phyloP scores from a whole-genome alignment of 2,797 vertebrate species.

The Poecilia velifera region DNA sequence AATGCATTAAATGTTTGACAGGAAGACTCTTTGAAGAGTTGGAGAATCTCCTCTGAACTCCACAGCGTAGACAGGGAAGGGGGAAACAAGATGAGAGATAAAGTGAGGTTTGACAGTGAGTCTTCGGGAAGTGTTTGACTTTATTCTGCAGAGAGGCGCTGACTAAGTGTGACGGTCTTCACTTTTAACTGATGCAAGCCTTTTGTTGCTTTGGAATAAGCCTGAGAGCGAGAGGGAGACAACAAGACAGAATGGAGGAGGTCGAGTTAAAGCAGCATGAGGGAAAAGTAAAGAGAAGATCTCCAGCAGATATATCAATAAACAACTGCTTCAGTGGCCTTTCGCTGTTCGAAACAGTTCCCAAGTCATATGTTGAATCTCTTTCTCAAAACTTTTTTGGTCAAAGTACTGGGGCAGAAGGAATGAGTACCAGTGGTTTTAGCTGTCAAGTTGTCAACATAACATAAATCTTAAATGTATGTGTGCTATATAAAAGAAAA shows the following conservation, averaged over 20 bases:
- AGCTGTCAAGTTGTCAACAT: no score
- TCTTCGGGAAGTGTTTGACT: constrained; percentile 66
- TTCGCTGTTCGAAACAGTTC: not conserved
- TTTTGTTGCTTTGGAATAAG: constrained; percentile 48
- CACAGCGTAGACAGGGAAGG: constrained; percentile 10
- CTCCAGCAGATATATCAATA: constrained; percentile 16
- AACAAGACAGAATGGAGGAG: constrained; percentile 10
- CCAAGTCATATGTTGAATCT: constrained; percentile 4
- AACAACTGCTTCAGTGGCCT: not conserved
- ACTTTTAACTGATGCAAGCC: constrained; percentile 39
- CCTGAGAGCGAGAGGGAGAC: constrained; percentile 23
- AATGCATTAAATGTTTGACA: constrained; percentile 24
- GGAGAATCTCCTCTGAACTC: constrained; percentile 22
- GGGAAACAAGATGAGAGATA: constrained; percentile 20
- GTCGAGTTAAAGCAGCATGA: constrained; percentile 17
- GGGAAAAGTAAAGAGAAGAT: constrained; percentile 27
- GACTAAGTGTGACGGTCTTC: constrained; percentile 51
- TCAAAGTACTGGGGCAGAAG: constrained; percentile 7
- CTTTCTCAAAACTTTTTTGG: not conserved
- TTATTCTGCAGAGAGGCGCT: constrained; percentile 41
- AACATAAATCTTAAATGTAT: no score
- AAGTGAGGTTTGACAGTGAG: constrained; percentile 49
- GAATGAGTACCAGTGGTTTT: no score
- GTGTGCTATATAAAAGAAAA: no score
- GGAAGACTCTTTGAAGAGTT: constrained; percentile 14